Evolutionary conservation across 2,888 invertebrate genomes (phyloP), one percentile per base, ranked within the genome.

Genomic region (Deladenus siricidicola): DNA sequence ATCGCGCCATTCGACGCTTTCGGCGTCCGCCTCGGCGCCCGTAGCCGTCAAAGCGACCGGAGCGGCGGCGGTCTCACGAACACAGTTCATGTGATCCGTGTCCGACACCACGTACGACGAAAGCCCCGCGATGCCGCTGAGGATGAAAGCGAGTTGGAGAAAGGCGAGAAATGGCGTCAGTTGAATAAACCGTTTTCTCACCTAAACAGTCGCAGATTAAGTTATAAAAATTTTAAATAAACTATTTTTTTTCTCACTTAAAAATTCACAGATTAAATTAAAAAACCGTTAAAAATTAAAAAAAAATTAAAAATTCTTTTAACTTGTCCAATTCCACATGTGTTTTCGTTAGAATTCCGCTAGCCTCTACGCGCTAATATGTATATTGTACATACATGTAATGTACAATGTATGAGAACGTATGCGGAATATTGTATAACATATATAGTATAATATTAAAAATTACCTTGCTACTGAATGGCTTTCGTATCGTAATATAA

Each of bases 401-500:
- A n/a, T n/a, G n/a, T n/a, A n/a, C n/a, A n/a, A n/a, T n/a, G n/a
- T n/a, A n/a, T n/a, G n/a, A n/a, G n/a, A n/a, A n/a, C n/a, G n/a
- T n/a, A n/a, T n/a, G n/a, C n/a, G n/a, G n/a, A n/a, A n/a, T n/a
- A n/a, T n/a, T n/a, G n/a, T n/a, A n/a, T n/a, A n/a, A n/a, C n/a
- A n/a, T n/a, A n/a, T n/a, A n/a, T n/a, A n/a, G n/a, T n/a, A n/a
- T n/a, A n/a, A n/a, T n/a, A n/a, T n/a, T 47, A 39, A 56, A 42
- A 56, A 57, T 44, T 51, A 74, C 75, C 66, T 66, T 66, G 56
- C 66, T 72, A 53, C 69, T 73, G 60, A 76, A 76, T 21, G 76
- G 76, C 60, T 76, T 76, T 42, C 74, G 64, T 29, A 76, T 77
- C 14, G 76, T 75, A 42, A 76, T 71, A 63, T 71, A 72, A 52